Evolutionary conservation across 1,140 invertebrate species (phyloP).

Genomic region (Cydia pomonella): DNA sequence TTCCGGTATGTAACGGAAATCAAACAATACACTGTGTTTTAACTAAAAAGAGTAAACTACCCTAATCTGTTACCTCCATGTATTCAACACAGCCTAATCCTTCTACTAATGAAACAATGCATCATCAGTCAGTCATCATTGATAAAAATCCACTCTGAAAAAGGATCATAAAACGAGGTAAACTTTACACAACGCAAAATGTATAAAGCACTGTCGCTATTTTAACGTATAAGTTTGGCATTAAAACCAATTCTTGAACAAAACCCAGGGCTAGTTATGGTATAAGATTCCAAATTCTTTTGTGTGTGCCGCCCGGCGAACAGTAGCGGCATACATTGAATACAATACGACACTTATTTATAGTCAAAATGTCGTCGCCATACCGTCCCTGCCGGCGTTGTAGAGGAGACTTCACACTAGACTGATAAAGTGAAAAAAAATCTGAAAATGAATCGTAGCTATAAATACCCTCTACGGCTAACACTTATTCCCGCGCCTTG

Average conservation of each 20-base stretch:
- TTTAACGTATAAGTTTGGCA: conserved; percentile 20
- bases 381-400: conserved; percentile 65
- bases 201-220: conserved; percentile 7
- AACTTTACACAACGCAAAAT: conserved; percentile 10
- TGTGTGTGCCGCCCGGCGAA: conserved; percentile 68
- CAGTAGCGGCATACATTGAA: conserved; percentile 78
- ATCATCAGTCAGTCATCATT: background rate
- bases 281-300: conserved; percentile 77
- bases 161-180: background rate
- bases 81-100: no score
- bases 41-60: no score
- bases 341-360: conserved; percentile 81
- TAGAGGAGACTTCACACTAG: conserved; percentile 49
- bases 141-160: background rate
- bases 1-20: no score
- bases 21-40: no score
- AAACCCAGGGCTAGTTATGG: conserved; percentile 50
- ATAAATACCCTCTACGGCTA: background rate
- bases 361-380: conserved; percentile 78
- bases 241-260: conserved; percentile 38
- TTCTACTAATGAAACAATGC: background rate
- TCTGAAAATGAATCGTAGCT: background rate
- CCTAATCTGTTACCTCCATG: no score
- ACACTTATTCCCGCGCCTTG: background rate
- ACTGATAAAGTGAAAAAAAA: background rate